Evolutionary conservation across 2,797 vertebrate genomes (phyloP).

Genomic region (Takifugu rubripes): DNA sequence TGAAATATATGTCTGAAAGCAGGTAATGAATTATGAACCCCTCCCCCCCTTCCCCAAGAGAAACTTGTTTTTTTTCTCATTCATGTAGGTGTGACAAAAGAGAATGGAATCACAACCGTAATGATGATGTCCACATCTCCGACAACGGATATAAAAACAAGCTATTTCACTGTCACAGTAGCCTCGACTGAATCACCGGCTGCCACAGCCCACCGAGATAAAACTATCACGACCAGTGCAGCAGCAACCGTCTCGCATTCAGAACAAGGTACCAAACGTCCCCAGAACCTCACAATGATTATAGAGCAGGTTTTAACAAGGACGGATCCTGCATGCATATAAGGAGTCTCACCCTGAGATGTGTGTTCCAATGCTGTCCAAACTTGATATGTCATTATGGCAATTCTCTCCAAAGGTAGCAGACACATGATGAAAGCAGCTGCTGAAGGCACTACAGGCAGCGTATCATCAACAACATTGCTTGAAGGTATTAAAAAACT

Average conservation of each 20-base stretch:
- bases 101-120: neutral
- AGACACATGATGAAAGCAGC: neutral
- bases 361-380: neutral
- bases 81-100: slow-evolving; percentile 24
- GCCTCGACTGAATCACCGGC: slow-evolving; percentile 6
- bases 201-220: slow-evolving; percentile 21
- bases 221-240: slow-evolving; percentile 9
- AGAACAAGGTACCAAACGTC: neutral
- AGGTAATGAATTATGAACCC: too few relatives aligned
- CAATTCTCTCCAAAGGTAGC: slow-evolving; percentile 36
- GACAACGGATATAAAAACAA: slow-evolving; percentile 38
- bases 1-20: too few relatives aligned
- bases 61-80: slow-evolving; percentile 8
- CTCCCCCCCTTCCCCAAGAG: neutral
- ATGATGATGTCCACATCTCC: slow-evolving; percentile 8
- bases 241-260: slow-evolving; percentile 12
- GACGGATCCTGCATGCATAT: too few relatives aligned
- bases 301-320: too few relatives aligned
- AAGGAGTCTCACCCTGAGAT: too few relatives aligned
- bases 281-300: too few relatives aligned
- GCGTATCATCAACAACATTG: neutral
- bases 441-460: neutral
- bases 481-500: slow-evolving; percentile 38
- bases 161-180: slow-evolving; percentile 20
- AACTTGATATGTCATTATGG: too few relatives aligned